These are phyloP conservation scores for Lasius platythorax DNA, from an alignment of 2,888 invertebrate species.

Conservation along the genomic window DNA sequence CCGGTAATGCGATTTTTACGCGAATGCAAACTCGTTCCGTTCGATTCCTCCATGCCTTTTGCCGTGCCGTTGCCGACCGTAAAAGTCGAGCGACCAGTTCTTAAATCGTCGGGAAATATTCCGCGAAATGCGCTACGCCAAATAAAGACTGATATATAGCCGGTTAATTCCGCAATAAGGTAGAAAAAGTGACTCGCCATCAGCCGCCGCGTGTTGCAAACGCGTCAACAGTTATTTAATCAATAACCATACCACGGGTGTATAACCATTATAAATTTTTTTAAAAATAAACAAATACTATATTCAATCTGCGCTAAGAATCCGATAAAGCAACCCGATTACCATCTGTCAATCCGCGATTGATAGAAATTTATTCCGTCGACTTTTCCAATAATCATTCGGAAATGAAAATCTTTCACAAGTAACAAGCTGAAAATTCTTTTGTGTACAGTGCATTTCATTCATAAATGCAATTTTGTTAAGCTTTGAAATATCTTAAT, in stretches of 20 bases:
- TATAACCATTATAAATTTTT: slow-evolving; percentile 15
- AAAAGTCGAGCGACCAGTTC: slow-evolving; percentile 64
- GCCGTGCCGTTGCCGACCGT: slow-evolving; percentile 16
- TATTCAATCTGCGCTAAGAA: slow-evolving; percentile 1
- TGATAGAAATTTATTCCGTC: slow-evolving; percentile 24
- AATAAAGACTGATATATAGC: slow-evolving; percentile 64
- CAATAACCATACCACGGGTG: slow-evolving; percentile 13
- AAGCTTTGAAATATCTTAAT: background rate
- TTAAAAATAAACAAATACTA: slow-evolving; percentile 24
- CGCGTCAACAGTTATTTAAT: slow-evolving; percentile 16
- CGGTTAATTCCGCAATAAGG: slow-evolving; percentile 51
- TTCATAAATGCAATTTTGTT: background rate
- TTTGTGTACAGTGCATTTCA: background rate
- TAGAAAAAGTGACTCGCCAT: slow-evolving; percentile 58
- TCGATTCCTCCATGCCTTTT: slow-evolving; percentile 37
- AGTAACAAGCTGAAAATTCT: slow-evolving; percentile 4
- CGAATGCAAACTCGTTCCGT: slow-evolving; percentile 48
- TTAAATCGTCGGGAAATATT: slow-evolving; percentile 65
- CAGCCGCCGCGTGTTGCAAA: slow-evolving; percentile 27
- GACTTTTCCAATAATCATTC: slow-evolving; percentile 14
- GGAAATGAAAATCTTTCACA: slow-evolving; percentile 6
- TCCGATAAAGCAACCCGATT: background rate
- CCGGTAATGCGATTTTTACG: slow-evolving; percentile 18
- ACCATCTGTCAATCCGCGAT: background rate
- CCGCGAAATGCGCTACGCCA: slow-evolving; percentile 49